Percentiles rank a stretch among this genome's conserved stretches.
phyloP scores from a whole-genome alignment of 2,113 vertebrate species.

The Chroicocephalus ridibundus region DNA sequence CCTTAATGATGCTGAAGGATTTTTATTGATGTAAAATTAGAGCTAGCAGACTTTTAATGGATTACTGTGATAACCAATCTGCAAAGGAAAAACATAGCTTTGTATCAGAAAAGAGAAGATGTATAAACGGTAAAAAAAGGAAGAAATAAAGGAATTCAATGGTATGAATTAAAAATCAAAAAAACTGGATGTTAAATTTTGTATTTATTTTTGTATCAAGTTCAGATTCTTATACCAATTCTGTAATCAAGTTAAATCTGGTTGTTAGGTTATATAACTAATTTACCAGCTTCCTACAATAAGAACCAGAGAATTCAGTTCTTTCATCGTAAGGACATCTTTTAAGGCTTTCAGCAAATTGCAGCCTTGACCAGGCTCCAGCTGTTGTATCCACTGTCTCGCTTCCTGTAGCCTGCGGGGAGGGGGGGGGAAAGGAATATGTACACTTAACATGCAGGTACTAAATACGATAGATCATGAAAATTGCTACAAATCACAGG shows the following conservation, averaged over 20 bases:
- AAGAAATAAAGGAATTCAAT: background rate
- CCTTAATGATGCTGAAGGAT: background rate
- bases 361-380: constrained; percentile 66
- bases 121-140: background rate
- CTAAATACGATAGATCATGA: background rate
- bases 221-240: background rate
- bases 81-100: background rate
- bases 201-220: background rate
- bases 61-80: background rate
- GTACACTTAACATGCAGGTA: background rate
- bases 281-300: constrained; percentile 78
- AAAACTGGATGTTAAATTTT: background rate
- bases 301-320: constrained; percentile 74
- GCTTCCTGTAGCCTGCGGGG: constrained; percentile 72
- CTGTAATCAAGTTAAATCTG: background rate
- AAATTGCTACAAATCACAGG: background rate
- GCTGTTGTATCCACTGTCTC: constrained; percentile 71
- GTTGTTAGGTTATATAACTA: background rate
- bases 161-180: background rate
- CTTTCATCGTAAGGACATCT: constrained; percentile 43
- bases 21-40: background rate
- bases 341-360: constrained; percentile 76
- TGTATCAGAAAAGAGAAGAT: background rate
- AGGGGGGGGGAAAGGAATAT: background rate
- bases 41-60: background rate